Percentiles rank a stretch among this genome's conserved stretches.
These are phyloP conservation scores for Augochlorella aurata DNA, from an alignment of 2,888 invertebrate genomes.

Conservation along the genomic window DNA sequence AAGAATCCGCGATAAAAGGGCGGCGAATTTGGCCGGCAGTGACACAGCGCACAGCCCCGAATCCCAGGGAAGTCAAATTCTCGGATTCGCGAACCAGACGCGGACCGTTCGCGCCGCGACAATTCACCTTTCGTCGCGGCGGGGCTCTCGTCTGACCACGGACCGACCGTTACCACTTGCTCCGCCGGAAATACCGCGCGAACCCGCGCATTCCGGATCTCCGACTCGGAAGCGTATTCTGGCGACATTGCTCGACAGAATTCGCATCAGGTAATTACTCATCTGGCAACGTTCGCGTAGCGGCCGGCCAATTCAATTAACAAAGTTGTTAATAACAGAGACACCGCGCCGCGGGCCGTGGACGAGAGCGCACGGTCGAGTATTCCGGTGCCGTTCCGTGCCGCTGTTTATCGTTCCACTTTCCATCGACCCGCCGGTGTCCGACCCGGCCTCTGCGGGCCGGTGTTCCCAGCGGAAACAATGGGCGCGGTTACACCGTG, in stretches of 20 bases:
- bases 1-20: background rate
- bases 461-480: conserved; percentile 53
- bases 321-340: background rate
- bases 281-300: conserved; percentile 4
- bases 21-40: background rate
- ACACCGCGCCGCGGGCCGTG: background rate
- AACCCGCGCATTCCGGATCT: background rate
- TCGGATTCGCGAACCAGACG: background rate
- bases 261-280: conserved; percentile 8
- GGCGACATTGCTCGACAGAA: background rate
- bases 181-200: background rate
- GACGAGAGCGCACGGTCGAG: background rate
- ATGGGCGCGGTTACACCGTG: conserved; percentile 59
- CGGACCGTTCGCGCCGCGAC: background rate
- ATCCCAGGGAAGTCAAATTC: background rate
- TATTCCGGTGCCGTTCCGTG: background rate
- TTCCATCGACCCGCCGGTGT: background rate
- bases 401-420: conserved; percentile 15
- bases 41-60: background rate
- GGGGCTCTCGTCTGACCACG: background rate
- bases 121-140: background rate
- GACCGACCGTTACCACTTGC: background rate
- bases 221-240: background rate
- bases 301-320: conserved; percentile 4
- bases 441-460: conserved; percentile 9